Base-by-base conservation (phyloP, 1,140 invertebrate species). In the Cotesia chilonis region DNA sequence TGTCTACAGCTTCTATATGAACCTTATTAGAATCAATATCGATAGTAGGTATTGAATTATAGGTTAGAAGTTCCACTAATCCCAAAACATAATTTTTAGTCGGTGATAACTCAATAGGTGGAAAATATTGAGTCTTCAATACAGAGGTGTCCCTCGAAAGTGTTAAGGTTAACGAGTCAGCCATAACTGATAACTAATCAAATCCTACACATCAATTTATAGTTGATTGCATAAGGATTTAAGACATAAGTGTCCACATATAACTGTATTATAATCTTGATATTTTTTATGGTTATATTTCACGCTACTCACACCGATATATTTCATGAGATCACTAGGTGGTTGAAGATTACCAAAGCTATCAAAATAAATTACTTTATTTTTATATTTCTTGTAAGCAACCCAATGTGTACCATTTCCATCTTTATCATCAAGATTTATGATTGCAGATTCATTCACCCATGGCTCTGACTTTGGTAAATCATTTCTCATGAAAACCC, bases 331-430 rank as follows among this genome's bases (percentile, higher is more conserved):
- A 12, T 74, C 72, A 66, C 6, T 35, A 1, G 63, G 72, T 36
- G 72, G 72, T 70, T 72, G 72, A 9, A 81, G 72, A 74, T 83
- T 79, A 20, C 78, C 79, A 74, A 79, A 83, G 71, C 76, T 78
- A 61, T 63, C 36, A 14, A 63, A 63, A 28, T 63, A 38, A 9
- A 63, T 12, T 4, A 63, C 55, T 17, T 37, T 4, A 37, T 38
- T 37, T 12, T n/a, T n/a, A 12, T 37, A 4, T 10, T 63, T 65
- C 41, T 65, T 51, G 41, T 65, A 65, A 47, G 63, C 41, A 14
- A 65, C 63, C 63, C 63, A 65, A 38, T 65, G 37, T n/a, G 63
- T 65, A 4, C 63, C 38, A 20, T 2, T 5, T 14, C 38, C n/a
- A 65, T 65, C 17, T 65, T 65, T 51, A 65, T 65, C 38, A 51